Percentiles rank a stretch among this genome's conserved stretches.
Evolutionary conservation across 2,113 vertebrate species (phyloP).

Genomic region (Oxygymnocypris stewartii): DNA sequence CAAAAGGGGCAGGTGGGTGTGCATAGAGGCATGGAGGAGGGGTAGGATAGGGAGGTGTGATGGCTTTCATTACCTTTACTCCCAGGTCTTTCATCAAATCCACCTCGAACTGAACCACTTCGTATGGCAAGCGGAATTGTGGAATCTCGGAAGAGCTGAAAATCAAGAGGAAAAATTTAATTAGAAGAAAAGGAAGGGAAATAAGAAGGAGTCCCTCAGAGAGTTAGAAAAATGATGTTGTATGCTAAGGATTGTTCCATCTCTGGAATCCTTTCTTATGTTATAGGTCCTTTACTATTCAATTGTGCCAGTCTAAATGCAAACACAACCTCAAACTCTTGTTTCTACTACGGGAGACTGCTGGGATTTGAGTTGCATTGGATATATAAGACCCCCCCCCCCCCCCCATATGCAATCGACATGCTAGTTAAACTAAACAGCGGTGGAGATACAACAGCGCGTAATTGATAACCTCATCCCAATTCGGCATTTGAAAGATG

Average conservation of each 20-base stretch:
- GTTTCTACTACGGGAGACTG: slow-evolving; percentile 42
- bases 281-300: slow-evolving; percentile 16
- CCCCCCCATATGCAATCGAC: slow-evolving; percentile 26
- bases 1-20: slow-evolving; percentile 48
- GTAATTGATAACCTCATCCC: slow-evolving; percentile 67
- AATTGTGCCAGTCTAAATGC: background rate
- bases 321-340: slow-evolving; percentile 33
- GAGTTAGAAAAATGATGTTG: background rate
- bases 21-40: slow-evolving; percentile 19
- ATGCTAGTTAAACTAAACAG: slow-evolving; percentile 2
- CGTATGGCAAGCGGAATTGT: slow-evolving; percentile 81
- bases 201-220: background rate
- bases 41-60: slow-evolving; percentile 43
- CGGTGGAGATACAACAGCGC: background rate
- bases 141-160: slow-evolving; percentile 83
- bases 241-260: slow-evolving; percentile 17
- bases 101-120: slow-evolving; percentile 85
- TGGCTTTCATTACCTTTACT: slow-evolving; percentile 82
- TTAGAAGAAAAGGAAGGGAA: background rate
- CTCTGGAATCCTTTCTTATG: slow-evolving; percentile 49
- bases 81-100: slow-evolving; percentile 86
- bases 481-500: slow-evolving; percentile 70
- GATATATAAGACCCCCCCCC: slow-evolving; percentile 24
- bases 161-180: slow-evolving; percentile 43
- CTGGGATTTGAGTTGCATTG: slow-evolving; percentile 23